Evolutionary conservation across 2,888 invertebrate genomes (phyloP).

Genomic region (Acleris laterana): DNA sequence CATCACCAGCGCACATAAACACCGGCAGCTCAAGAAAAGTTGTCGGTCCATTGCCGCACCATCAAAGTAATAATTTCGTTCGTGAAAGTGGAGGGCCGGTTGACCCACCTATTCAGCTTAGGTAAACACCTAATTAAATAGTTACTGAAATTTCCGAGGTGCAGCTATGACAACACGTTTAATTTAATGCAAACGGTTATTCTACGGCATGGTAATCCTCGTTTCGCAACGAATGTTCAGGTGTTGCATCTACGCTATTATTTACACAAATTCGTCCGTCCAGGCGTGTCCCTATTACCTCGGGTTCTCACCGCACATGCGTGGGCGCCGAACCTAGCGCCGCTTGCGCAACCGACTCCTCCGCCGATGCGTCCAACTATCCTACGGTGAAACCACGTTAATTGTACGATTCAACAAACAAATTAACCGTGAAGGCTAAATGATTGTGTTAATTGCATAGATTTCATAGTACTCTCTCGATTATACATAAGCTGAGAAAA

Average conservation of each 20-base stretch:
- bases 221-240: conserved; percentile 51
- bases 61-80: not conserved
- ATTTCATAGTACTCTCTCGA: conserved; percentile 47
- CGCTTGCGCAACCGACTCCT: conserved; percentile 55
- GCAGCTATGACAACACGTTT: conserved; percentile 25
- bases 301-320: conserved; percentile 35
- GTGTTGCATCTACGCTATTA: conserved; percentile 46
- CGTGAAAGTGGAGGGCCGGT: conserved; percentile 12
- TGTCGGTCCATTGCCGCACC: not conserved
- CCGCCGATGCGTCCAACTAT: conserved; percentile 47
- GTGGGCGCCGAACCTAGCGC: conserved; percentile 44
- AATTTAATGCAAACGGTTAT: conserved; percentile 32
- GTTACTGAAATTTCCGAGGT: conserved; percentile 12
- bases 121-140: conserved; percentile 22
- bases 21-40: too few species aligned
- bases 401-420: conserved; percentile 66
- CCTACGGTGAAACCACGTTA: conserved; percentile 61
- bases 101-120: conserved; percentile 20
- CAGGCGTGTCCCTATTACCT: conserved; percentile 49
- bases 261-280: conserved; percentile 46
- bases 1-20: not conserved
- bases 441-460: conserved; percentile 50
- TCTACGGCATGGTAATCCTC: conserved; percentile 30
- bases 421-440: conserved; percentile 71
- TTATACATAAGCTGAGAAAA: conserved; percentile 32